phyloP scores from a whole-genome alignment of 2,888 invertebrate species.

The Troilus luridus region DNA sequence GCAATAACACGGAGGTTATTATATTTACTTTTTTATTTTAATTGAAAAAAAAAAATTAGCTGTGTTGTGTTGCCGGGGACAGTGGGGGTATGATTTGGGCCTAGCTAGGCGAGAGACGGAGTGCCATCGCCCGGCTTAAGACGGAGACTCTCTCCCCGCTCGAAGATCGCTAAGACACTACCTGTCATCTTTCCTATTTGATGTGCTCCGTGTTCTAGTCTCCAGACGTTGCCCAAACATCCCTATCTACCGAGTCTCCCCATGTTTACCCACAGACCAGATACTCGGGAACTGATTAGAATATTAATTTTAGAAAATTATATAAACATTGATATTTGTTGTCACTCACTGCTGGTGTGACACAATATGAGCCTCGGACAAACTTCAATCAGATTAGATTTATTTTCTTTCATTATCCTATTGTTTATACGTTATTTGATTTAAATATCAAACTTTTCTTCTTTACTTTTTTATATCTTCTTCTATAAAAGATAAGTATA shows the following conservation, averaged over 20 bases:
- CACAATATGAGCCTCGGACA: slow-evolving; percentile 52
- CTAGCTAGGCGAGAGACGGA: slow-evolving; percentile 12
- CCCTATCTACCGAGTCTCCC: slow-evolving; percentile 38
- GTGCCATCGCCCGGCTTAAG: slow-evolving; percentile 19
- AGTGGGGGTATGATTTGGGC: slow-evolving; percentile 27
- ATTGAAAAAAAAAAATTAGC: not conserved
- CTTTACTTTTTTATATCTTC: not conserved
- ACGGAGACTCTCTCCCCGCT: slow-evolving; percentile 22
- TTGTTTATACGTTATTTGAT: slow-evolving; percentile 9
- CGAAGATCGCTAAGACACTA: not conserved
- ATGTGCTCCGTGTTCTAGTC: not conserved
- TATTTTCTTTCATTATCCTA: slow-evolving; percentile 40
- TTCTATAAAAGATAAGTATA: not conserved
- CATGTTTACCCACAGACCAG: slow-evolving; percentile 5
- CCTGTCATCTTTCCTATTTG: not conserved
- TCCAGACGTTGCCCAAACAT: slow-evolving; percentile 43
- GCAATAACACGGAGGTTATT: not conserved
- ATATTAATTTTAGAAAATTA: slow-evolving; percentile 58
- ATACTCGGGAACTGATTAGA: slow-evolving; percentile 51
- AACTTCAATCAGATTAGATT: slow-evolving; percentile 55
- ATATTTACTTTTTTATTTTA: not conserved
- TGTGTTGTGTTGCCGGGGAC: not conserved
- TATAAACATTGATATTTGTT: slow-evolving; percentile 47
- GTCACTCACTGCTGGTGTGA: slow-evolving; percentile 41
- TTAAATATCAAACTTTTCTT: slow-evolving; percentile 5